A percentile compares a stretch with the other conserved stretches of the same genome.
Evolutionary conservation across 2,113 vertebrate genomes (phyloP).

Genomic region (Dicaeum eximium): DNA sequence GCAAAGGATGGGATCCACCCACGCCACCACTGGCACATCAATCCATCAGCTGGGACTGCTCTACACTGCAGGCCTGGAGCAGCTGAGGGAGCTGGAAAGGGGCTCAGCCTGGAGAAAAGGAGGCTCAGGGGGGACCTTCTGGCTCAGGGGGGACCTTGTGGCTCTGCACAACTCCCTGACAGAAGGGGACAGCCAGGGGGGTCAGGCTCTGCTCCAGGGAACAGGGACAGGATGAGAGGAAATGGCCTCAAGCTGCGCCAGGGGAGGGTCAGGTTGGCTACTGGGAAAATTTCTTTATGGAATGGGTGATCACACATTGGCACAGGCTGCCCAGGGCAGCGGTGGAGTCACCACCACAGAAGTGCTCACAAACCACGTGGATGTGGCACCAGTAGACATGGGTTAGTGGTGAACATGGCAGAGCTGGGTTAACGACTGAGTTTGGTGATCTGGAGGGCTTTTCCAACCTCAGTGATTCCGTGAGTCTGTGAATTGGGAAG

Average conservation of each 20-base stretch:
- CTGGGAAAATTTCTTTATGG: too few species aligned
- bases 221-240: background rate
- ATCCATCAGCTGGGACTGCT: background rate
- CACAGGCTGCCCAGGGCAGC: background rate
- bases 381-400: background rate
- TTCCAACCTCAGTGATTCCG: background rate
- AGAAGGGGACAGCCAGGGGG: background rate
- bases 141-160: background rate
- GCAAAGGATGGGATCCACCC: background rate
- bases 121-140: background rate
- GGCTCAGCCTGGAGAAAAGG: background rate
- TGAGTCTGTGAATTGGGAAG: background rate
- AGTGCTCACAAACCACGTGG: background rate
- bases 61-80: background rate
- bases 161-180: background rate
- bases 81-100: background rate
- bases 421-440: accelerated
- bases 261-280: background rate
- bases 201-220: background rate
- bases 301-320: background rate
- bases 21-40: accelerated
- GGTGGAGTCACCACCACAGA: background rate
- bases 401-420: background rate
- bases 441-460: background rate
- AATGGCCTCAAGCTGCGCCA: accelerated